phyloP scores from a whole-genome alignment of 2,113 vertebrate species.

The Lamprologus callipterus region DNA sequence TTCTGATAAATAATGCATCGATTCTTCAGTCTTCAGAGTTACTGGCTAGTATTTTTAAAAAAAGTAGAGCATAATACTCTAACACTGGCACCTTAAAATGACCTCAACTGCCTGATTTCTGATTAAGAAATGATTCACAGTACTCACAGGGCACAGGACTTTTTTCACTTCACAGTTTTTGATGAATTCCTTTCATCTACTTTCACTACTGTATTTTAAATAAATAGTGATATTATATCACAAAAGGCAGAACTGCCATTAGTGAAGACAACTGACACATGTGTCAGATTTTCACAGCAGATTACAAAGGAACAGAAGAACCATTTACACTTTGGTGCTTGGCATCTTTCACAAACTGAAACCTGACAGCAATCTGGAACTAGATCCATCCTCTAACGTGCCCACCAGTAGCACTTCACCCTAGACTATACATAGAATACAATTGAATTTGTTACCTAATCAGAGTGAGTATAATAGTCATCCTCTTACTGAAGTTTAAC shows the following conservation, averaged over 20 bases:
- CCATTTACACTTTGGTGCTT: background rate
- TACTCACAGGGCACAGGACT: background rate
- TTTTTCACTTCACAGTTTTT: background rate
- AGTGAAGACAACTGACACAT: background rate
- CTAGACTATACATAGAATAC: constrained; percentile 2
- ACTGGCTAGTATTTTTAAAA: background rate
- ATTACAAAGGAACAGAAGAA: background rate
- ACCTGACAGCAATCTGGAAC: background rate
- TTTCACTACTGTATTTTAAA: background rate
- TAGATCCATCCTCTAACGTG: background rate
- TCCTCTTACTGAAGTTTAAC: background rate
- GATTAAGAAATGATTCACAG: background rate
- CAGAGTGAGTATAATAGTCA: background rate
- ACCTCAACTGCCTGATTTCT: background rate
- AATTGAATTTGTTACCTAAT: background rate
- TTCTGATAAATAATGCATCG: background rate
- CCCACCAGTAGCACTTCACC: background rate
- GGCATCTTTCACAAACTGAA: background rate
- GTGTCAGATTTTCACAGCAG: background rate
- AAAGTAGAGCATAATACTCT: background rate
- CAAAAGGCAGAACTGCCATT: background rate
- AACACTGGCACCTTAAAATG: background rate
- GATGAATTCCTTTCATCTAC: background rate
- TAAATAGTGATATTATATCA: background rate
- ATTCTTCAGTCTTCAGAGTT: background rate